phyloP scores from a whole-genome alignment of 2,888 invertebrate genomes.

The Drosophila mimetica region DNA sequence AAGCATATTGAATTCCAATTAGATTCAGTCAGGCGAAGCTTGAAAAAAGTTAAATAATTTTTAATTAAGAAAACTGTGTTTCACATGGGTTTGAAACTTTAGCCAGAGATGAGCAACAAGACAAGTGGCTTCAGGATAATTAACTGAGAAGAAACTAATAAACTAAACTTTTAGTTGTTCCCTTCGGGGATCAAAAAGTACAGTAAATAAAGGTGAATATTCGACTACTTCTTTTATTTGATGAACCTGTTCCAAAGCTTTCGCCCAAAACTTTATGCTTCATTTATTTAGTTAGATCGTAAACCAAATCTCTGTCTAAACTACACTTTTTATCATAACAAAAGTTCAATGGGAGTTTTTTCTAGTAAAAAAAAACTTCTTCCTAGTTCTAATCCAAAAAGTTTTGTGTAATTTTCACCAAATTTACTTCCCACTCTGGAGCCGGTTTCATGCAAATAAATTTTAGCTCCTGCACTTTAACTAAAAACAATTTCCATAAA shows the following conservation, averaged over 20 bases:
- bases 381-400: constrained; percentile 31
- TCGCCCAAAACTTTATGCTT: constrained; percentile 17
- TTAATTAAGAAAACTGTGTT: constrained; percentile 13
- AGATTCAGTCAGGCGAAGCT: constrained; percentile 4
- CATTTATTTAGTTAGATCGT: constrained; percentile 32
- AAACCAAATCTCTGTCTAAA: constrained; percentile 24
- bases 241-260: neutral
- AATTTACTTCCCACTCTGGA: constrained; percentile 29
- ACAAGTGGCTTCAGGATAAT: neutral
- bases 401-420: constrained; percentile 40
- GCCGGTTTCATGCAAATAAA: constrained; percentile 31
- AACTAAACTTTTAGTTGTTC: neutral
- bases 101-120: neutral
- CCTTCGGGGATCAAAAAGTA: neutral
- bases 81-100: neutral
- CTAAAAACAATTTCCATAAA: constrained; percentile 40
- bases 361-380: constrained; percentile 11
- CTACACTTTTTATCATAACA: constrained; percentile 23
- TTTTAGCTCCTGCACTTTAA: constrained; percentile 14
- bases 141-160: neutral
- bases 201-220: neutral
- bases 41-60: constrained; percentile 18
- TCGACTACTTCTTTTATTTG: neutral
- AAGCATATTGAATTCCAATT: constrained; percentile 34
- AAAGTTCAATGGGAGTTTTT: constrained; percentile 26